Evolutionary conservation across 2,797 vertebrate species (phyloP), one percentile per base, ranked within the genome.

Genomic region (Chiroxiphia lanceolata): DNA sequence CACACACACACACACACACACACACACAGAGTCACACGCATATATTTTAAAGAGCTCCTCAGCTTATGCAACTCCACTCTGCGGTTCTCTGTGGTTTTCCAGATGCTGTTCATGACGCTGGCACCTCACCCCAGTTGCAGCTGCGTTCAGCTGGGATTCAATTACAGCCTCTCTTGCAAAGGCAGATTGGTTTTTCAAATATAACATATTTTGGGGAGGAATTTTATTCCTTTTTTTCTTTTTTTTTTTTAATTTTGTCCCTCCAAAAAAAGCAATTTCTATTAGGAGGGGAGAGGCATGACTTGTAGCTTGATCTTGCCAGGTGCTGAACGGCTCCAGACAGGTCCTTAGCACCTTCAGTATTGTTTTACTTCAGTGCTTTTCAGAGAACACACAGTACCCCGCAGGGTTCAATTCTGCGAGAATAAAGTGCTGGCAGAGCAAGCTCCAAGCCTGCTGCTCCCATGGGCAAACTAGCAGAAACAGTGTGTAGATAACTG

Each of bases 111-210:
- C 90, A 84, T 96, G 96, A 94, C 0, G 23, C 87, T 96, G 95
- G 96, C 94, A 96, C 72, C 94, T 96, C 95, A 97, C 92, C 91
- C 90, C 91, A 87, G 87, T 29, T 80, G 95, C 97, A 97, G 96
- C 95, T 92, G 97, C 91, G 56, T 96, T 97, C 97, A 97, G 94
- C 96, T 95, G 96, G 95, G 96, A 97, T 97, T 97, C 97, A 98
- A 97, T 98, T 97, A 97, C 72, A 93, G 94, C 75, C 56, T 83
- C 87, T 75, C 92, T 97, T 76, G 83, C 82, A 79, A 91, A 94
- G 68, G 80, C 83, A 95, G 95, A 95, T 94, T 97, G 94, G 88
- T 89, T 97, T 97, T 94, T 95, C 95, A 94, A 97, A 97, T 97
- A 97, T 93, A 97, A 95, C 88, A 29, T 88, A 82, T 89, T 95